These are phyloP conservation scores for Patella caerulea DNA, from an alignment of 2,888 invertebrate species.

Conservation along the genomic window DNA sequence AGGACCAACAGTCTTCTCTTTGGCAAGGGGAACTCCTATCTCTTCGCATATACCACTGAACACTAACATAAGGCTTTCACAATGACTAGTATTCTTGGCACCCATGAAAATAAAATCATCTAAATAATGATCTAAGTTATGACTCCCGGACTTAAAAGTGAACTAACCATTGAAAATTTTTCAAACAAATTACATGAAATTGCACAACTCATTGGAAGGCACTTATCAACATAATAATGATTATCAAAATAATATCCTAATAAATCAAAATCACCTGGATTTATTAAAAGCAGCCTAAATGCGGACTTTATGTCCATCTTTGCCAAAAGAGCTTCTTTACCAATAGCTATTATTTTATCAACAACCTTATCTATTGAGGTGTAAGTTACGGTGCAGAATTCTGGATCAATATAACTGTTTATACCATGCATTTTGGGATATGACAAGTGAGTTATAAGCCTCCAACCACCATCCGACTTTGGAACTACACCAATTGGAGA, in stretches of 20 bases:
- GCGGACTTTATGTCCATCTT: constrained; percentile 37
- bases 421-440: constrained; percentile 23
- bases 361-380: constrained; percentile 30
- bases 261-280: constrained; percentile 30
- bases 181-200: no score
- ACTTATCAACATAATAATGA: constrained; percentile 27
- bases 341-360: constrained; percentile 23
- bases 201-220: no score
- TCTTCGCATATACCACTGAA: no score
- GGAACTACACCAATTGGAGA: neutral
- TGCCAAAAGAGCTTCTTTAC: constrained; percentile 21
- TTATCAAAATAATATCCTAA: constrained; percentile 29
- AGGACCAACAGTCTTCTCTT: no score
- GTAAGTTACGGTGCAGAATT: constrained; percentile 27
- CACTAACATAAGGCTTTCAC: no score
- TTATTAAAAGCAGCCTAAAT: constrained; percentile 31
- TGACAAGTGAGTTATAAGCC: constrained; percentile 30
- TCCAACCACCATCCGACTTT: constrained; percentile 6
- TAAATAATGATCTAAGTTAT: neutral
- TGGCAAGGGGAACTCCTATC: no score
- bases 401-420: constrained; percentile 26
- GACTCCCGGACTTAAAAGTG: no score
- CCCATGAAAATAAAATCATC: no score
- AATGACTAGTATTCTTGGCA: no score
- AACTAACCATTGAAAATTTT: no score